Base-by-base conservation (phyloP, 2,113 vertebrate species). In the Tenrec ecaudatus region DNA sequence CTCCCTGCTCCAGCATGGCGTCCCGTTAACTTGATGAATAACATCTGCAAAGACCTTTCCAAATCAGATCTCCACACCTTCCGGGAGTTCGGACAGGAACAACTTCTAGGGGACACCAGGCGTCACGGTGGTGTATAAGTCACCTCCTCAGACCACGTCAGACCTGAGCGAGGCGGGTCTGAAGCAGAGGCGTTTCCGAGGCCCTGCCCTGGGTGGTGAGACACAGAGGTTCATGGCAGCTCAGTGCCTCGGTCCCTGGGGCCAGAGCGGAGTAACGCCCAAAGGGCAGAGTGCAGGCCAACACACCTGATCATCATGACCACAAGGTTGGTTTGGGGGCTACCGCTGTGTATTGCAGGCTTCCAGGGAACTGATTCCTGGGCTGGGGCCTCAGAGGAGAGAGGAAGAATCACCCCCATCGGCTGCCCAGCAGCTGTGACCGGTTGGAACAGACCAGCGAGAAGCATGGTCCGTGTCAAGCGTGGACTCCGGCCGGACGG, bases 171-270 rank as follows among this genome's bases (percentile, higher is more conserved):
- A 64, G 20, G 25, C 38, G 31, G 53, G 73, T 31, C 31, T 66
- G 64, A 93, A 58, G 22, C 29, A 20, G 2, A 33, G 36, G 11
- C 53, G 10, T 22, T n/a, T 43, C 62, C 25, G 53, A 43, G 33
- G 20, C 3, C 1, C 66, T 40, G 19, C 33, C 62, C 1, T 0
- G 4, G 31, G 17, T 17, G 16, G 1, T 23, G 9, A 71, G 29
- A 23, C 53, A n/a, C 0, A 2, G 27, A 5, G 20, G 19, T 73
- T 60, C 47, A 10, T 10, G 47, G 47, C 4, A 53, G 9, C 47
- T 14, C 47, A 53, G 12, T 53, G 47, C 9, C 47, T 14, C 47
- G 12, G 12, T 53, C 9, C 47, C 29, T 31, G 3, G 57, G 31
- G 47, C 47, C 62, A 86, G 25, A 53, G 23, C 15, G 23, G 29